Base-by-base conservation (phyloP, 2,113 vertebrate genomes). In the Ovibos moschatus region DNA sequence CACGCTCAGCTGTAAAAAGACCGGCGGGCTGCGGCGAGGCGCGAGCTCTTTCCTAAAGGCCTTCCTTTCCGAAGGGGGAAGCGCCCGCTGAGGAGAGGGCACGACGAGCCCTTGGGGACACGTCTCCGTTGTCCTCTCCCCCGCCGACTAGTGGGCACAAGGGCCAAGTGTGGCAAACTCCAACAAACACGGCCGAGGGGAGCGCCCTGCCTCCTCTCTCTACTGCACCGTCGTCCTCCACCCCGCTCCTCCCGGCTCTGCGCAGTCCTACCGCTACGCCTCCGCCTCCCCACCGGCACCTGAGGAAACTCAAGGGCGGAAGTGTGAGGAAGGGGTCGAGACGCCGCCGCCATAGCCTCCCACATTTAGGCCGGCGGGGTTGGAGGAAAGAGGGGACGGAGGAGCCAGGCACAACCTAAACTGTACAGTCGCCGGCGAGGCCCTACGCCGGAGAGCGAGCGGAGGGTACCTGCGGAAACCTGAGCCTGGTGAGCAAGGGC, bases 381-480 rank as follows among this genome's bases (percentile, higher is more conserved):
- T 2, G 47, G 50, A 43, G 8, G 57, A 43, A 16, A 86, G 9
- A 13, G 19, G 27, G 36, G 7, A 30, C 17, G 19, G 17, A 67
- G 19, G 36, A n/a, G 7, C 13, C 10, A 0, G 74, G 30, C 23
- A 5, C 50, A n/a, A 25, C 36, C 2, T 1, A 33, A 47, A n/a
- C 40, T 4, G 55, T 58, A 78, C 19, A 6, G 21, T 55, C 4
- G 78, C 57, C 25, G 9, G 27, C 16, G 30, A 60, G 55, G 60
- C 25, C 47, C 28, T 50, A 28, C n/a, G 15, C 15, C 23, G 10
- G 4, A 53, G 14, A 45, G 51, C 21, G 33, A 89, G 51, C 40
- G 6, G 33, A 28, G 60, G 51, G 79, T 96, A 98, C 97, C 97
- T 98, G 78, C 8, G 28, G 27, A 58, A 60, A 15, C 51, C 71